Conservation (phyloP, 2,888 invertebrate species). For the Macrosiphum euphorbiae region DNA sequence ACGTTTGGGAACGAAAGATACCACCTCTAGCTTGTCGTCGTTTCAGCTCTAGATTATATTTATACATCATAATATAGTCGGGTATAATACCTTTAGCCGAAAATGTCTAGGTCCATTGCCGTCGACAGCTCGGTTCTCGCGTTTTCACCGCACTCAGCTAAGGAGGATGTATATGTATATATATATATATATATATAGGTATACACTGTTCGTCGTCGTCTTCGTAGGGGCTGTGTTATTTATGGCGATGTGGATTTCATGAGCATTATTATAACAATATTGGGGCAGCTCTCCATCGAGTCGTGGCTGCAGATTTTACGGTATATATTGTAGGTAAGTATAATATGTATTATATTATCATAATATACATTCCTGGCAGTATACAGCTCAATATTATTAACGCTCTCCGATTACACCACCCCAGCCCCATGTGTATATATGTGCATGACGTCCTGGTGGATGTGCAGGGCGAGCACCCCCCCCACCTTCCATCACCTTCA, state of each 20-base stretch:
- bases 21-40: neutral
- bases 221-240: neutral
- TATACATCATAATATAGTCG: neutral
- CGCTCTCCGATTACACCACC: neutral
- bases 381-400: neutral
- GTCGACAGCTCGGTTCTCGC: neutral
- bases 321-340: neutral
- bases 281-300: neutral
- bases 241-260: neutral
- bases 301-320: neutral
- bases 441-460: neutral
- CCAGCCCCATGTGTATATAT: neutral
- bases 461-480: neutral
- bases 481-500: neutral
- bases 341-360: no score
- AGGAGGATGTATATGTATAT: neutral
- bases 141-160: neutral
- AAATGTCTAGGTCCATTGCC: neutral
- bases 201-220: neutral
- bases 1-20: neutral
- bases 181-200: neutral
- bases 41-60: neutral
- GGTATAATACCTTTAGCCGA: neutral
- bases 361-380: neutral
- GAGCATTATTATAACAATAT: neutral